Conservation (phyloP, 1,140 invertebrate genomes). For the Oedothorax gibbosus region DNA sequence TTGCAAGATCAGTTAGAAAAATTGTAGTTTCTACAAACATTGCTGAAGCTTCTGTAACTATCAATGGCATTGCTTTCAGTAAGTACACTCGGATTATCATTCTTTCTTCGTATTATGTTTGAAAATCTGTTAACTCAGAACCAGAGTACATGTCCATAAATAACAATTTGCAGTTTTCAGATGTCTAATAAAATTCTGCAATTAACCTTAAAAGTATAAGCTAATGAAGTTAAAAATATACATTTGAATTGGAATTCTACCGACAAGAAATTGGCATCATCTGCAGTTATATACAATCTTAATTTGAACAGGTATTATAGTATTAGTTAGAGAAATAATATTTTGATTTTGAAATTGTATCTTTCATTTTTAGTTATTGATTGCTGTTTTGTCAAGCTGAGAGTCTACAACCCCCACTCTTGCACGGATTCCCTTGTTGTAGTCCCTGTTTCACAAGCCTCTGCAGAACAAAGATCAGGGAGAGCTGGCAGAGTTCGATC, state of each 20-base stretch:
- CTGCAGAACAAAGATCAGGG: constrained; percentile 91
- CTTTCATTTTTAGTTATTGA: constrained; percentile 83
- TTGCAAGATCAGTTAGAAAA: constrained; percentile 84
- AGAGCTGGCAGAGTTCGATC: constrained; percentile 85
- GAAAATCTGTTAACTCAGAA: not conserved
- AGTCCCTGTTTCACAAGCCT: constrained; percentile 88
- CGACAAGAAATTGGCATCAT: too few relatives aligned
- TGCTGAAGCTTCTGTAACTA: constrained; percentile 95
- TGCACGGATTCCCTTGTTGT: constrained; percentile 87
- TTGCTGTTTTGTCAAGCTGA: constrained; percentile 96
- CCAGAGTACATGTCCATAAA: too few relatives aligned
- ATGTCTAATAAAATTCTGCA: too few relatives aligned
- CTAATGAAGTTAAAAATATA: too few relatives aligned
- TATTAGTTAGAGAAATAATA: not conserved
- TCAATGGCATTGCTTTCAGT: constrained; percentile 91
- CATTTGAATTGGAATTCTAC: too few relatives aligned
- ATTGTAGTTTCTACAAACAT: constrained; percentile 97
- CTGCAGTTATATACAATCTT: not conserved
- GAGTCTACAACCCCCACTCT: constrained; percentile 87
- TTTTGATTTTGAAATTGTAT: not conserved
- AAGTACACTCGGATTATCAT: too few relatives aligned
- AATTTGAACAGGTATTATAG: not conserved
- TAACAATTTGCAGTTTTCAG: too few relatives aligned
- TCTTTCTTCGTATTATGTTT: constrained; percentile 25
- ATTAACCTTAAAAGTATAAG: too few relatives aligned